Percentiles rank a stretch among this genome's conserved stretches.
These are phyloP conservation scores for Nanger granti DNA, from an alignment of 2,113 vertebrate genomes.

Conservation along the genomic window DNA sequence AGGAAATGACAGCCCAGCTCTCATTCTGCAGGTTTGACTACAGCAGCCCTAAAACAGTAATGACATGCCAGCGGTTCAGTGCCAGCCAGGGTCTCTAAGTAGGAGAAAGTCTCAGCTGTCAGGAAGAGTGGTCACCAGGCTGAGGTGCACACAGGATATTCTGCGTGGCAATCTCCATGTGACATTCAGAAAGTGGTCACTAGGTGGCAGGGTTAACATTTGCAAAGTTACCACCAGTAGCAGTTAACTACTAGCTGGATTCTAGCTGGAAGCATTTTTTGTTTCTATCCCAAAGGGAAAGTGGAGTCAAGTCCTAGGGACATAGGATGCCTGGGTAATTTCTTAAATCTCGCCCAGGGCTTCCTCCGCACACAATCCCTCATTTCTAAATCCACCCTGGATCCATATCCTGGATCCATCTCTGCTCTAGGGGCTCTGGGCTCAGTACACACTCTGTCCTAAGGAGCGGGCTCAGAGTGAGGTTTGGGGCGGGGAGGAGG, in stretches of 20 bases:
- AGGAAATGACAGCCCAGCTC: background rate
- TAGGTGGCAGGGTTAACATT: conserved; percentile 70
- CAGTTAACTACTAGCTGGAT: background rate
- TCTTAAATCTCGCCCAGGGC: background rate
- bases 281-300: background rate
- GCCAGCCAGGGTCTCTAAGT: background rate
- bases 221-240: background rate
- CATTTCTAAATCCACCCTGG: background rate
- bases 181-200: conserved; percentile 44
- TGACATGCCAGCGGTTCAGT: background rate
- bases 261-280: background rate
- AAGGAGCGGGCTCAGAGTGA: background rate
- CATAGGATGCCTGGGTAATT: background rate
- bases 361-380: background rate
- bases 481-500: rapidly evolving
- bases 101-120: background rate
- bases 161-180: rapidly evolving
- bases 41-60: background rate
- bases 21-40: background rate
- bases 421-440: background rate
- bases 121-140: background rate
- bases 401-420: background rate
- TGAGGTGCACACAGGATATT: background rate
- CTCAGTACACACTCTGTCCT: background rate
- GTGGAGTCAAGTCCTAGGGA: background rate